Percentiles rank a stretch among this genome's conserved stretches.
These are phyloP conservation scores for Lycocerus yunnanus DNA, from an alignment of 2,888 invertebrate species.

Conservation along the genomic window DNA sequence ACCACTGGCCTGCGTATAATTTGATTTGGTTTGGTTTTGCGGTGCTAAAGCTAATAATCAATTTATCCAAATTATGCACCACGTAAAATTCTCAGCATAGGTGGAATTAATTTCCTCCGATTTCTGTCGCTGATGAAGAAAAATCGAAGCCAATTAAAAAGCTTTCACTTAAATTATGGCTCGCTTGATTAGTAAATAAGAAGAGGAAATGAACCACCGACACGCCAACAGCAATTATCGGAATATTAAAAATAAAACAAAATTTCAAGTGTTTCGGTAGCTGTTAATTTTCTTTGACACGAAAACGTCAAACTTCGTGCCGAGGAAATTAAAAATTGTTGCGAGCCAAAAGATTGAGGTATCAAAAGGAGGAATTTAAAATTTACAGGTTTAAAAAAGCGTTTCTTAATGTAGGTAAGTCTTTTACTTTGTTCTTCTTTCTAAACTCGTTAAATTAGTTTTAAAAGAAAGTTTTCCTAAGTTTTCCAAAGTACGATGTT, in stretches of 20 bases:
- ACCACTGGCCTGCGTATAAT: neutral
- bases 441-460: slow-evolving; percentile 20
- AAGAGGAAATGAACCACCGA: neutral
- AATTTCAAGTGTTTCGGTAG: neutral
- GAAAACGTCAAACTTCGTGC: neutral
- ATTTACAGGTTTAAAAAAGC: neutral
- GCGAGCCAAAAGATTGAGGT: neutral
- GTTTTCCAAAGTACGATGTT: slow-evolving; percentile 17
- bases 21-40: neutral
- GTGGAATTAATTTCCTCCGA: neutral
- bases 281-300: neutral
- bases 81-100: neutral
- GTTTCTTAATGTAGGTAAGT: neutral
- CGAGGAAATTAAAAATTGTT: neutral
- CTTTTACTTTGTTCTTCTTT: slow-evolving; percentile 6
- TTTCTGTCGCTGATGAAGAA: neutral
- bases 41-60: neutral
- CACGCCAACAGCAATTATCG: neutral
- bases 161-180: neutral
- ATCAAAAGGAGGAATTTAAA: neutral
- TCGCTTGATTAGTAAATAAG: neutral
- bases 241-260: neutral
- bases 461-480: slow-evolving; percentile 17
- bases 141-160: neutral
- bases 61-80: neutral